Evolutionary conservation across 2,113 vertebrate species (phyloP).

Genomic region (Marcusenius ussheri): DNA sequence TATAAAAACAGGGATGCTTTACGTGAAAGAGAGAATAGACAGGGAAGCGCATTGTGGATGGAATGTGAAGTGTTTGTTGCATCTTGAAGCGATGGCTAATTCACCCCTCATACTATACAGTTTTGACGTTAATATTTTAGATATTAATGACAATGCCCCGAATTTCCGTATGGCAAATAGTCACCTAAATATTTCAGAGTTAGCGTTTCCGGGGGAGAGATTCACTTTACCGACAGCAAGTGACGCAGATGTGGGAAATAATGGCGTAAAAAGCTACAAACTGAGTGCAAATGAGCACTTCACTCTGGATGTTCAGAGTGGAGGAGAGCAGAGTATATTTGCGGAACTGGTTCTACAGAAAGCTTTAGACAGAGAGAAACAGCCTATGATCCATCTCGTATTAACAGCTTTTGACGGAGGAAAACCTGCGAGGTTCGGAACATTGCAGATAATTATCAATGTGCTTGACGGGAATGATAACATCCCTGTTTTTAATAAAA

Average conservation of each 20-base stretch:
- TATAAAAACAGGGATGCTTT: constrained; percentile 53
- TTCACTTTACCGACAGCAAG: constrained; percentile 60
- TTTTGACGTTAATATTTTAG: constrained; percentile 56
- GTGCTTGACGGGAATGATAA: constrained; percentile 72
- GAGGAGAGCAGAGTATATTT: constrained; percentile 54
- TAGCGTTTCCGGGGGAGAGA: constrained; percentile 40
- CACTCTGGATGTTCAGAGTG: constrained; percentile 50
- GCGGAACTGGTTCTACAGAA: constrained; percentile 46
- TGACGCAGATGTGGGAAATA: constrained; percentile 56
- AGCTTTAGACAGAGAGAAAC: background rate
- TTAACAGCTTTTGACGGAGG: constrained; percentile 46
- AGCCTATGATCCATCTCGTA: constrained; percentile 10
- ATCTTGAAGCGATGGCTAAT: constrained; percentile 56
- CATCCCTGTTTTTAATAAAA: constrained; percentile 56
- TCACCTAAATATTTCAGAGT: constrained; percentile 54
- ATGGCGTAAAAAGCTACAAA: constrained; percentile 60
- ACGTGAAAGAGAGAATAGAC: constrained; percentile 60
- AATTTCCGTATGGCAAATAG: constrained; percentile 48
- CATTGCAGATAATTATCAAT: constrained; percentile 52
- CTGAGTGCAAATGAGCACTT: constrained; percentile 59
- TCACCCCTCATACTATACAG: constrained; percentile 50
- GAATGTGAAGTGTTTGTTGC: constrained; percentile 47
- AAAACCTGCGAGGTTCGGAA: constrained; percentile 48
- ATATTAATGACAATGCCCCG: constrained; percentile 67
- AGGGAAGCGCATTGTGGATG: constrained; percentile 58